These are phyloP conservation scores for Pygocentrus nattereri DNA, from an alignment of 2,797 vertebrate genomes.

Conservation along the genomic window DNA sequence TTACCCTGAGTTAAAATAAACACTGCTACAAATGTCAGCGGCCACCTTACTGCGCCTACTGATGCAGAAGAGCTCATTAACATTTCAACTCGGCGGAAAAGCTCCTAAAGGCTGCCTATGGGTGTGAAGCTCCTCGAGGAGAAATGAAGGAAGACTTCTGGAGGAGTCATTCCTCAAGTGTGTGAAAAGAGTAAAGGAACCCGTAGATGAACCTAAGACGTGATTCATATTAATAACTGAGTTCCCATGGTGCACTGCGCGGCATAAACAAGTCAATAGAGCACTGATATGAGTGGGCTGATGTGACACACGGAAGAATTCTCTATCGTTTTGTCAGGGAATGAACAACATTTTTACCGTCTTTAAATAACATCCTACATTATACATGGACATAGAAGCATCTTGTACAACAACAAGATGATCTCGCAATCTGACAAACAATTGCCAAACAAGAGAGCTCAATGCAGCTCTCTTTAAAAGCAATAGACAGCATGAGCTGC, in stretches of 20 bases:
- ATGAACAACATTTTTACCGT: neutral
- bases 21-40: neutral
- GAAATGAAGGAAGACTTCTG: conserved; percentile 5
- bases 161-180: conserved; percentile 22
- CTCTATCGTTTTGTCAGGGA: neutral
- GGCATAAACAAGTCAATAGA: neutral
- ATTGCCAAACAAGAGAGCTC: neutral
- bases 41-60: neutral
- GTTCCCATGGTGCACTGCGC: conserved; percentile 1
- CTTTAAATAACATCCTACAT: conserved; percentile 11
- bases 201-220: neutral
- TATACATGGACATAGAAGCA: neutral
- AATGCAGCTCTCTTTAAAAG: neutral
- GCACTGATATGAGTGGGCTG: conserved; percentile 1
- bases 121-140: neutral
- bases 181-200: neutral
- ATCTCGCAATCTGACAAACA: neutral
- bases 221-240: conserved; percentile 22
- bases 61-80: conserved; percentile 20
- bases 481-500: neutral
- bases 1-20: neutral
- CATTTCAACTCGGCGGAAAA: neutral
- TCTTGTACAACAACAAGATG: neutral
- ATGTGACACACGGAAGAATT: neutral
- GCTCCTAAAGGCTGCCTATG: neutral